Evolutionary conservation across 2,113 vertebrate species (phyloP).

Genomic region (Lamprologus callipterus): DNA sequence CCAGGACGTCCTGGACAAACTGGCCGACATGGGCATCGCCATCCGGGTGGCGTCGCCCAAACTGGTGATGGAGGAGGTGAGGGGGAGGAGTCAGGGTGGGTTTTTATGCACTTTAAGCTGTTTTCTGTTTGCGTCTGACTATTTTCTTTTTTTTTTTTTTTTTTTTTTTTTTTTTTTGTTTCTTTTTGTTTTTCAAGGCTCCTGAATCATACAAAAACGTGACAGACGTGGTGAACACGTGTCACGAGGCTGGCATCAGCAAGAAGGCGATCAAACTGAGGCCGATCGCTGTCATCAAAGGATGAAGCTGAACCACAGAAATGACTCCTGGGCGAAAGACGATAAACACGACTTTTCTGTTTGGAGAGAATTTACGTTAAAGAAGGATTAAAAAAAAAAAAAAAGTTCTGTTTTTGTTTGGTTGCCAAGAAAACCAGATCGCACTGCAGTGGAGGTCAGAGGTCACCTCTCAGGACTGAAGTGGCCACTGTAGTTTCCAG

Average conservation of each 20-base stretch:
- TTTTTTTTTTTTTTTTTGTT: rapidly evolving
- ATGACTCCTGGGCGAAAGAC: background rate
- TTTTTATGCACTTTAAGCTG: background rate
- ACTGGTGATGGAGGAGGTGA: slow-evolving; percentile 98
- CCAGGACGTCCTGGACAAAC: slow-evolving; percentile 94
- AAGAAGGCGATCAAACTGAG: slow-evolving; percentile 96
- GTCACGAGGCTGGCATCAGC: slow-evolving; percentile 94
- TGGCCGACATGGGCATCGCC: slow-evolving; percentile 94
- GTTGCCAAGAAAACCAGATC: background rate
- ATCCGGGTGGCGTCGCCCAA: slow-evolving; percentile 97
- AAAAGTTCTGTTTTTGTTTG: background rate
- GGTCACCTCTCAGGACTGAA: background rate
- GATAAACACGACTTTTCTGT: background rate
- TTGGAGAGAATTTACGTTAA: background rate
- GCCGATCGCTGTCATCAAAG: slow-evolving; percentile 97
- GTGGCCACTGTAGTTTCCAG: background rate
- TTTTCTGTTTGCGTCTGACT: background rate
- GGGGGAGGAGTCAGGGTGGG: background rate
- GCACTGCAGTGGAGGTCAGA: background rate
- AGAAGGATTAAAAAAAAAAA: background rate
- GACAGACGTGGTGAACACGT: slow-evolving; percentile 95
- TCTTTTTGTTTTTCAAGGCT: slow-evolving; percentile 77
- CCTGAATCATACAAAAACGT: slow-evolving; percentile 98
- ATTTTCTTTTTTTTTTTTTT: background rate
- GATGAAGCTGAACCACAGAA: slow-evolving; percentile 58